A percentile compares a stretch with the other conserved stretches of the same genome.
Conservation (phyloP, 2,113 vertebrate species). For the Alaudala cheleensis region DNA sequence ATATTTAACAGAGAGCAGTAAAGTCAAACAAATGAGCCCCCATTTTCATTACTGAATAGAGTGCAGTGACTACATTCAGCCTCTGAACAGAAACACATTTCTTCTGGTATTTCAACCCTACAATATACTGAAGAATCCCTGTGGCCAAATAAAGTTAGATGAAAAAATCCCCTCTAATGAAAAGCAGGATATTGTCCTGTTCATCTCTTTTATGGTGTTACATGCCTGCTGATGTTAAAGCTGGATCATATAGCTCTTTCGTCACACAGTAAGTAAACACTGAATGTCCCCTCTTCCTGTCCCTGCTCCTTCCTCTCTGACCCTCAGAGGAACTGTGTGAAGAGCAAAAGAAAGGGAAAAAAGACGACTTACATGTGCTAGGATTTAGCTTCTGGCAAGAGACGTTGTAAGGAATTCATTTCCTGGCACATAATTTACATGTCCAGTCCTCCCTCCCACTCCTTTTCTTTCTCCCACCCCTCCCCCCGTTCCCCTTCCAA, state of each 20-base stretch:
- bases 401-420: slow-evolving; percentile 74
- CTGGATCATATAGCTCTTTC: slow-evolving; percentile 23
- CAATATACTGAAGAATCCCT: neutral
- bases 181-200: slow-evolving; percentile 32
- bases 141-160: slow-evolving; percentile 14
- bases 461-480: slow-evolving; percentile 48
- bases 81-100: slow-evolving; percentile 53
- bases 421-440: slow-evolving; percentile 77
- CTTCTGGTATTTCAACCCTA: neutral
- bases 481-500: slow-evolving; percentile 14
- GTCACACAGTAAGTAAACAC: slow-evolving; percentile 60
- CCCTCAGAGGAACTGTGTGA: slow-evolving; percentile 25
- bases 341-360: neutral
- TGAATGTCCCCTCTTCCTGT: slow-evolving; percentile 61
- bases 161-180: neutral
- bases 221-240: slow-evolving; percentile 8
- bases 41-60: neutral
- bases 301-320: slow-evolving; percentile 47
- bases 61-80: neutral
- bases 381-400: slow-evolving; percentile 73
- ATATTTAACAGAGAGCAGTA: neutral
- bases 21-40: neutral
- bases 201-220: neutral
- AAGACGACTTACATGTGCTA: slow-evolving; percentile 45
- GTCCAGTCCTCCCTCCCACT: slow-evolving; percentile 61